Percentiles rank a stretch among this genome's conserved stretches.
These are phyloP conservation scores for Gastracanthus pulcherrimus DNA, from an alignment of 2,888 invertebrate genomes.

Conservation along the genomic window DNA sequence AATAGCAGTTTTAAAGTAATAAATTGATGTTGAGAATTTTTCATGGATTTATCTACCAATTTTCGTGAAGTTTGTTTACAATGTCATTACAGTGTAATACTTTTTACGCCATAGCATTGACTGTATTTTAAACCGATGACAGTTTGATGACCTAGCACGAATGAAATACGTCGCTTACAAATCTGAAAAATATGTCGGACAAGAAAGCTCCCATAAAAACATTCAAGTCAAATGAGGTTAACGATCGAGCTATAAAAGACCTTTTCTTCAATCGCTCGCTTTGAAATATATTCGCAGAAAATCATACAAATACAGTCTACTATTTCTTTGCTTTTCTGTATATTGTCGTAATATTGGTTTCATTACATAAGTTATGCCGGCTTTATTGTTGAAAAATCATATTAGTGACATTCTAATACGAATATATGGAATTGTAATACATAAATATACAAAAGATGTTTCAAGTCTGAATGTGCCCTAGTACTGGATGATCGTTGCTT, in stretches of 20 bases:
- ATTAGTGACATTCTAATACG: too few relatives aligned
- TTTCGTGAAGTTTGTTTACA: neutral
- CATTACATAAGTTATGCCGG: too few relatives aligned
- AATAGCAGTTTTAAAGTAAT: too few relatives aligned
- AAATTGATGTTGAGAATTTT: too few relatives aligned
- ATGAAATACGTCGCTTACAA: neutral
- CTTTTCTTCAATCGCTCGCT: neutral
- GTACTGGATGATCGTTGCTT: too few relatives aligned
- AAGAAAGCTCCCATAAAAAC: constrained; percentile 1
- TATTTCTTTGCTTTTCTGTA: neutral
- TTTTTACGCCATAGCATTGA: neutral
- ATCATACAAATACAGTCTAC: too few relatives aligned
- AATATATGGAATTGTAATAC: too few relatives aligned
- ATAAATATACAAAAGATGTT: too few relatives aligned
- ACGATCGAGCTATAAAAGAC: neutral
- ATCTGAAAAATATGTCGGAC: neutral
- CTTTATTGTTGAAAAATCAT: too few relatives aligned
- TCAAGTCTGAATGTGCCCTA: too few relatives aligned
- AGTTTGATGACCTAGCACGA: neutral
- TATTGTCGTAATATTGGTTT: neutral
- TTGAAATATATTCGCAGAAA: neutral
- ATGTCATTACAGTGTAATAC: neutral
- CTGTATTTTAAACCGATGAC: constrained; percentile 9
- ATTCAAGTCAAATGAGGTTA: constrained; percentile 14
- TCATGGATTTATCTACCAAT: neutral